phyloP scores from a whole-genome alignment of 2,797 vertebrate species.

The Bovichtus variegatus region DNA sequence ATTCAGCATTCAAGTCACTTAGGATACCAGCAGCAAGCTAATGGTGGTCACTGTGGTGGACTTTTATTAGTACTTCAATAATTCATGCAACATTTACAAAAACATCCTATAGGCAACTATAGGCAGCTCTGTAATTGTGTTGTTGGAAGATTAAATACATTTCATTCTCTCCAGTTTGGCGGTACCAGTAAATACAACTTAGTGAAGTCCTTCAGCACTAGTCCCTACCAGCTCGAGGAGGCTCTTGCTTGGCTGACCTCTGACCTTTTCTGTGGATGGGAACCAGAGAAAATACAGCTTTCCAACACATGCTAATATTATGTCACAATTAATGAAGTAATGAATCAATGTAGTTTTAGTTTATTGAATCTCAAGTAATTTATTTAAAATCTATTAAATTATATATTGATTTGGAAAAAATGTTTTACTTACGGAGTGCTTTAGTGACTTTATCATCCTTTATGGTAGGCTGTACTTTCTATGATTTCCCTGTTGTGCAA shows the following conservation, averaged over 20 bases:
- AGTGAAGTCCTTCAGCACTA: neutral
- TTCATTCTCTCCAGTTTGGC: neutral
- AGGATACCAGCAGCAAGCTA: too few species aligned
- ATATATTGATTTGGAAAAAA: too few species aligned
- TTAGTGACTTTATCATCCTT: too few species aligned
- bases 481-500: too few species aligned
- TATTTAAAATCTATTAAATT: too few species aligned
- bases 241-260: slow-evolving; percentile 2
- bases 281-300: neutral
- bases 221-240: neutral
- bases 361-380: too few species aligned
- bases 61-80: neutral
- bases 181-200: too few species aligned
- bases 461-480: too few species aligned
- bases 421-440: too few species aligned
- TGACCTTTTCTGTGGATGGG: neutral
- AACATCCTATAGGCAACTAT: neutral
- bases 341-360: too few species aligned
- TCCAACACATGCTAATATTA: neutral
- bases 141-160: neutral
- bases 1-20: neutral
- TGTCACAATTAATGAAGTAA: too few species aligned
- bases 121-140: neutral
- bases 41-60: neutral
- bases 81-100: neutral